Base-by-base conservation (phyloP, 2,888 invertebrate genomes). In the Rhodophaea formosa region DNA sequence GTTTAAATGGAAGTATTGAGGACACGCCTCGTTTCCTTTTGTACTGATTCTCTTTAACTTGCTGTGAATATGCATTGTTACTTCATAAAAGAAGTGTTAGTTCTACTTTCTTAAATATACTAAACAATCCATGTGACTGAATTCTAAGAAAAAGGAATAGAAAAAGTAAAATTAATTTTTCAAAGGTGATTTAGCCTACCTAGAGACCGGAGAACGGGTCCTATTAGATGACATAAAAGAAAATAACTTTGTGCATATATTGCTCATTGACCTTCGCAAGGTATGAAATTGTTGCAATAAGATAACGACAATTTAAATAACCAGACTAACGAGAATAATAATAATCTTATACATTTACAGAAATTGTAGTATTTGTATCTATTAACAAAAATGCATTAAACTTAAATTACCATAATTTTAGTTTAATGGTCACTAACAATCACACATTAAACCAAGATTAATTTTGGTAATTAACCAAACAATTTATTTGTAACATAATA, bases 1-100 rank as follows among this genome's bases (percentile, higher is more conserved):
- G 74, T 80, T 80, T 84, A 79, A 83, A 86, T 88, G 87, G 82
- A 84, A 86, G 80, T 84, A 88, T 87, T 86, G 90, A 84, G 88
- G 86, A 71, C 88, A 84, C 81, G 79, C 75, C 86, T 87, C 84
- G 81, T 87, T 88, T 79, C 71, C 81, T 71, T 75, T 88, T 88
- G 86, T 84, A 77, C 64, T 68, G 62, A 85, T 82, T 83, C 82
- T 82, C 67, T 84, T 74, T 86, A 83, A 86, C 79, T 84, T 79
- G 79, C 81, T 85, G 90, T 88, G 86, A 88, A 85, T 77, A 85
- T 84, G 82, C 79, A 82, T 88, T 88, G 88, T 86, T 79, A 66
- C 69, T 66, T 66, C 64, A 88, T 79, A 88, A 88, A 82, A 84
- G 80, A 74, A 81, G 85, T 86, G 85, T 88, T 87, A 88, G 88